Evolutionary conservation across 2,797 vertebrate species (phyloP), one percentile per base, ranked within the genome.

Genomic region (Hydrolagus colliei): DNA sequence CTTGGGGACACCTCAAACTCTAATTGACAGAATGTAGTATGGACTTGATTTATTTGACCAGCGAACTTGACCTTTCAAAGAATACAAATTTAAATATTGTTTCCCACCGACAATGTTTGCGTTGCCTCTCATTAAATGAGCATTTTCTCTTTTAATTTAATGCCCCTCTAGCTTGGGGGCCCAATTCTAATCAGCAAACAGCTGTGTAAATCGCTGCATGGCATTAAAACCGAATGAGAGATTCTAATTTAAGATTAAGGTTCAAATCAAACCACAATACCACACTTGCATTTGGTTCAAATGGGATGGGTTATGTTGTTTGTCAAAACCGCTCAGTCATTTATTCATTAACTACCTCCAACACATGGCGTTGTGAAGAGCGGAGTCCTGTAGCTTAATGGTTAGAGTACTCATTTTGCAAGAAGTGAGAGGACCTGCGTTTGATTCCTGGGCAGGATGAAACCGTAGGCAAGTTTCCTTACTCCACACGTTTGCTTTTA

Each of bases 31-130:
- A 9, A 14, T 1, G 65, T 27, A 52, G 79, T 84, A 71, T 84
- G 65, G 79, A 41, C 32, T 67, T 84, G 68, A 84, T 84, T 84
- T 84, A 84, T 84, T 71, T 84, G 79, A 67, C 65, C 32, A 35
- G 79, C 68, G 79, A 84, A 52, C 79, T 84, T 41, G 52, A 84
- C 65, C 79, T 84, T 84, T 84, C 35, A 71, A 84, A 12, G 79
- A 84, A 84, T 35, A 84, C 63, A 84, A 84, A 84, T 84, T 84
- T 84, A 84, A 84, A 84, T 84, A 84, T 84, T 32, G 68, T 84
- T 84, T 84, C 68, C 79, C 41, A 84, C 79, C 65, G 68, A 84
- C 32, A 68, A 41, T 84, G 65, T 84, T 84, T 84, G 79, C 68
- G 68, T 84, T 41, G 52, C 67, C 65, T 71, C 79, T 84, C 79